Evolutionary conservation across 2,113 vertebrate genomes (phyloP), one percentile per base, ranked within the genome.

Genomic region (Lampris megalopsis): DNA sequence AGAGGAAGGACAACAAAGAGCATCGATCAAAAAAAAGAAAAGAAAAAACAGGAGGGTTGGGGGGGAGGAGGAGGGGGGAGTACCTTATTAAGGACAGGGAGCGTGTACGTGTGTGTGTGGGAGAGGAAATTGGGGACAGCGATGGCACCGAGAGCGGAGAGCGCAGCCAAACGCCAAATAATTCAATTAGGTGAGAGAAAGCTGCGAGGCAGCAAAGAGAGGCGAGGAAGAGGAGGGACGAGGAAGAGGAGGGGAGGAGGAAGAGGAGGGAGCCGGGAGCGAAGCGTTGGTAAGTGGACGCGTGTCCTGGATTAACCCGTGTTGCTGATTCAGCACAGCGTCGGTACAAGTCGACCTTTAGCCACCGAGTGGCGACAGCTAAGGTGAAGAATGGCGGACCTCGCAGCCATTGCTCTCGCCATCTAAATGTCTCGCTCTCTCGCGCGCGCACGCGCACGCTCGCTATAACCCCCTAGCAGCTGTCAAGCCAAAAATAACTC

Each of bases 301-400:
- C 45, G 37, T 77, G 86, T 89, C 86, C 88, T 48, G 36, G 73
- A 78, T 79, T 86, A 77, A 90, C 88, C 83, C 61, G 48, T 62
- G 58, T 79, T 63, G 83, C 84, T 84, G 73, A 84, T 69, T 84
- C 85, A 77, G 82, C 78, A 37, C 45, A 61, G 47, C 71, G 43
- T 57, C 40, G 45, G 54, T 43, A 9, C 9, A 69, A 74, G 59
- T 56, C 56, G 63, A 83, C 79, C 68, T 86, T 83, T 83, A 63
- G 64, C 66, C 61, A 63, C 36, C 59, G 4, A 63, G 5, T 7
- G 1, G n/a, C n/a, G 42, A 53, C n/a, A 61, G 37, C 40, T 78
- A 56, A 6, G 3, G 49, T 6, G 35, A 50, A 24, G 6, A 9
- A 50, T 36, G 13, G 42, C 7, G 63, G 8, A 41, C 9, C 11